Evolutionary conservation across 2,797 vertebrate genomes (phyloP), one percentile per base, ranked within the genome.

Genomic region (Myripristis murdjan): DNA sequence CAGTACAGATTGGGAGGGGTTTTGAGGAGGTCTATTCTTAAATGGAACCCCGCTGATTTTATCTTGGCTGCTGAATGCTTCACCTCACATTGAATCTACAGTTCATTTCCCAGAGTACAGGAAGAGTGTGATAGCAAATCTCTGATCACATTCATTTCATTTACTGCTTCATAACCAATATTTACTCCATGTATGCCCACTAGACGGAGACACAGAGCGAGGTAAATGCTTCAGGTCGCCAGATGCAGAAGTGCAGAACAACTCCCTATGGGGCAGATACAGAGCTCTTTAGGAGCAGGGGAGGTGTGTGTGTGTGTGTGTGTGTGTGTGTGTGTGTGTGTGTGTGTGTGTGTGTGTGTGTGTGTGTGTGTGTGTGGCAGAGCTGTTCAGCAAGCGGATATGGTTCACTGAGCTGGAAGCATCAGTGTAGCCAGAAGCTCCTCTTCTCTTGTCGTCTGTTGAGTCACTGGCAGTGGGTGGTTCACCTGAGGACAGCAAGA

Each of bases 401-500:
- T 83, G 86, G 79, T 86, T 87, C 81, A 83, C 48, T 84, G 86
- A 81, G 79, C 58, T 77, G 79, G 79, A 85, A 85, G 62, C 57
- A 31, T 65, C 6, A 7, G n/a, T 41, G 44, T 46, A 18, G 43
- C 43, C 43, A 46, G 57, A 28, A 28, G 64, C 66, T 68, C 70
- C 47, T 59, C 51, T 39, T 73, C 66, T 7, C 24, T 59, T 54
- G 20, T 33, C 15, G 44, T 68, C 41, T 23, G 35, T 46, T 3
- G 52, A 68, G 62, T 77, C 70, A n/a, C 1, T 66, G 44, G 47
- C 48, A 9, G 62, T 12, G 48, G 58, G 60, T 18, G 70, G 89
- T 87, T 92, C 85, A 87, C 53, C 16, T 77, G 60, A 88, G 83
- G 89, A 85, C 84, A 55, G 62, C 28, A 62, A 23, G 48, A 35